Base-by-base conservation (phyloP, 92 coral and sea anemone genomes). In the Bergia puertoricense region DNA sequence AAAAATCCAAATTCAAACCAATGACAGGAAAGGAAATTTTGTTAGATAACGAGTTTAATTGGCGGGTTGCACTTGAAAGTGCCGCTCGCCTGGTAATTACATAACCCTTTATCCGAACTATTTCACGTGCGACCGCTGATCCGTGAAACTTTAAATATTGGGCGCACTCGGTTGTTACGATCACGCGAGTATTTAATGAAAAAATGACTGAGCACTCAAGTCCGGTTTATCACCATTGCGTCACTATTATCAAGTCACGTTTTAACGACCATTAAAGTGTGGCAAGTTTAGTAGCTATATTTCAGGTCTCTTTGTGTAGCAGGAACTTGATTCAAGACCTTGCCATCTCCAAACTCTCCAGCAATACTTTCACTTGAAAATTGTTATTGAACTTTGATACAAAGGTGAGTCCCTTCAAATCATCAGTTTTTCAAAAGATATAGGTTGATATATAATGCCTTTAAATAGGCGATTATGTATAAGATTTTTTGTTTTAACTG, bases 41-140 rank as follows among this genome's bases (percentile, higher is more conserved):
- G 14, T 6, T 39, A 76, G 42, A 42, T 5, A 76, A 45, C 23
- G 80, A 40, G 23, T 41, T 14, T 22, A 41, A 43, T 76, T 40
- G 42, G 23, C 1, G 44, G 43, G 10, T 74, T 37, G 20, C 43
- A 38, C 77, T 74, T 74, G 46, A 42, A 42, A 76, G 80, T 45
- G 80, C 51, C 48, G 18, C 50, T 23, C 37, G n/a, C 30, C 80
- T 43, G 44, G 50, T n/a, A 43, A 20, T 4, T 62, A 62, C 20
- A 23, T 62, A 1, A 62, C 18, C n/a, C 22, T 4, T 11, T 37
- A 5, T 11, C 50, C 14, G n/a, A 5, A 76, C 42, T 76, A 54
- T 42, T 76, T 76, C 51, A 43, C 54, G 80, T 22, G 51, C 80
- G 80, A 76, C 54, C 80, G 80, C 80, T 76, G 80, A 45, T 40